A percentile compares a stretch with the other conserved stretches of the same genome.
phyloP scores from a whole-genome alignment of 2,888 invertebrate species.

The Drosophila imparisetae region DNA sequence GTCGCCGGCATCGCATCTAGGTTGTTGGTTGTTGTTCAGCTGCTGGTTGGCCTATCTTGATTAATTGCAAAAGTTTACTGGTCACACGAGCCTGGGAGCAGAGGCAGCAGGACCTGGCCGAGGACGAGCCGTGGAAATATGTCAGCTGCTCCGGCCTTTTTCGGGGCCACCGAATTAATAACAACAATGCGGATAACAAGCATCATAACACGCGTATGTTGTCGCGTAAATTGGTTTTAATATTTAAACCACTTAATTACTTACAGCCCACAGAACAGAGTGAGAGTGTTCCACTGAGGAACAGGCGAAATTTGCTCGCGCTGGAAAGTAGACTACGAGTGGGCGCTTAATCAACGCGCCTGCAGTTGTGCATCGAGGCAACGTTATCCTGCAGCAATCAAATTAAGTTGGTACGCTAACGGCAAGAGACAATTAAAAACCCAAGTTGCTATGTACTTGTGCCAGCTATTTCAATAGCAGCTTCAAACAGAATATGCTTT shows the following conservation, averaged over 20 bases:
- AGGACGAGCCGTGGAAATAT: slow-evolving; percentile 63
- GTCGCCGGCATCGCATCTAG: slow-evolving; percentile 41
- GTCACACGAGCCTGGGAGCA: slow-evolving; percentile 44
- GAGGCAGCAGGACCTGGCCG: slow-evolving; percentile 4
- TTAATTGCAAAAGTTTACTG: slow-evolving; percentile 78
- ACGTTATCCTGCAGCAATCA: slow-evolving; percentile 35
- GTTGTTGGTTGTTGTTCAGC: slow-evolving; percentile 34
- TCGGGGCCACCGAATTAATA: slow-evolving; percentile 40
- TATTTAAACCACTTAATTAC: slow-evolving; percentile 78
- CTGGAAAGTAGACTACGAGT: slow-evolving; percentile 43
- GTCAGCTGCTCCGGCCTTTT: slow-evolving; percentile 67
- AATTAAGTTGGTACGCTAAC: slow-evolving; percentile 31
- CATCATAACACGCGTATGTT: slow-evolving; percentile 77
- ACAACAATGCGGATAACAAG: slow-evolving; percentile 69
- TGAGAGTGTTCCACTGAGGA: background rate
- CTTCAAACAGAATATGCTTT: background rate
- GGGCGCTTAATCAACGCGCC: slow-evolving; percentile 42
- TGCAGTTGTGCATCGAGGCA: slow-evolving; percentile 2
- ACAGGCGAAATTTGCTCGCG: slow-evolving; percentile 11
- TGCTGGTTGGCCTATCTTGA: slow-evolving; percentile 69
- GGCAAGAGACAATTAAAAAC: background rate
- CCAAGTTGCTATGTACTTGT: background rate
- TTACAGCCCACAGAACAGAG: slow-evolving; percentile 26
- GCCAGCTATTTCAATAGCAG: background rate
- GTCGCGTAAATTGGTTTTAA: slow-evolving; percentile 78